Evolutionary conservation across 2,888 invertebrate genomes (phyloP), one percentile per base, ranked within the genome.

Genomic region (Tinea pellionella): DNA sequence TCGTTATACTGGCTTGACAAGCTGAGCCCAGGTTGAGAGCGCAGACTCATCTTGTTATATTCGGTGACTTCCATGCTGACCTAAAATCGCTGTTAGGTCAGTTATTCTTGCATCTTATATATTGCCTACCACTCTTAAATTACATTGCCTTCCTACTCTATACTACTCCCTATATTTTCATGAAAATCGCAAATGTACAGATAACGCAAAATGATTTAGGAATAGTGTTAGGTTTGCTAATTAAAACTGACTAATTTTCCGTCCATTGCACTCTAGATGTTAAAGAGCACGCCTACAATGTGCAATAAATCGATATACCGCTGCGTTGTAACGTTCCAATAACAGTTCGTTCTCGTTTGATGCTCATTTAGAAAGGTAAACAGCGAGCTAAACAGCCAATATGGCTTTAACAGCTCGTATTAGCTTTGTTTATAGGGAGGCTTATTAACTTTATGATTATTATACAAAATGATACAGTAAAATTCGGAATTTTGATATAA

Each of bases 341-440:
- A 80, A 78, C 78, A 77, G 71, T 80, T 74, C 74, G 72, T 77
- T 80, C 77, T 79, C 73, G 70, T 81, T 80, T 77, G 77, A 73
- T 64, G 73, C 73, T 78, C 78, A 76, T 80, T 80, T 78, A 69
- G 73, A 73, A 73, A 77, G 73, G 78, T 75, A 79, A 80, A 77
- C 71, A 77, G 64, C 68, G 70, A 63, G 65, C 71, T 73, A 71
- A 75, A 78, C 71, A 72, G 73, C 73, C 74, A 74, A 77, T 75
- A 78, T 71, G 72, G 65, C 68, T 69, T 69, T 72, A 69, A 75
- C 74, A 72, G 74, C 69, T 68, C 64, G 67, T 72, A 69, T 75
- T 76, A 77, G 65, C 71, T 66, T 56, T 15, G 19, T 43, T 61
- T 60, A 61, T 30, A 55, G 58, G 19, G 30, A 13, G 32, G 32